phyloP scores from a whole-genome alignment of 2,113 vertebrate genomes.

The Poecile atricapillus region DNA sequence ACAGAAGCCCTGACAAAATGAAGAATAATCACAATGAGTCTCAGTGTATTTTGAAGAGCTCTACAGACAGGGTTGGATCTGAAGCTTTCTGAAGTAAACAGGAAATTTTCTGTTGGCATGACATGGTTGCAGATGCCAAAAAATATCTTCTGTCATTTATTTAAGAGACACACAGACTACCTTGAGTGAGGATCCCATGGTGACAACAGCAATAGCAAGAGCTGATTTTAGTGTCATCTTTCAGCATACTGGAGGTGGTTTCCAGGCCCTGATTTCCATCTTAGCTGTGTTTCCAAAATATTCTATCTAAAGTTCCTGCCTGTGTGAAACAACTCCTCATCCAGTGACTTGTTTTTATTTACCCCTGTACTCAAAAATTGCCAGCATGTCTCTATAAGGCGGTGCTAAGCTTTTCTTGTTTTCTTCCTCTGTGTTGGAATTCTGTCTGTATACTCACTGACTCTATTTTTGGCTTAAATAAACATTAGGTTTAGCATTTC shows the following conservation, averaged over 20 bases:
- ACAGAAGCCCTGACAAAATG: neutral
- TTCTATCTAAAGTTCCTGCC: neutral
- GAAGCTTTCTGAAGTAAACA: neutral
- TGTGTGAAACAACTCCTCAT: neutral
- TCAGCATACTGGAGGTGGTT: neutral
- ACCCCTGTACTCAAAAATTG: neutral
- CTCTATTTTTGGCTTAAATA: neutral
- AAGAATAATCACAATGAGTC: neutral
- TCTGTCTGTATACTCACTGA: neutral
- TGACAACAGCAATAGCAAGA: neutral
- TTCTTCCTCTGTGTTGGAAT: neutral
- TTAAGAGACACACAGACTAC: neutral
- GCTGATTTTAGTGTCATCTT: neutral
- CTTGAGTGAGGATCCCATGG: neutral
- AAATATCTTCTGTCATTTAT: neutral
- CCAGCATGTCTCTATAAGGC: neutral
- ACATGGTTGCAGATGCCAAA: neutral
- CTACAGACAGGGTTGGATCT: neutral
- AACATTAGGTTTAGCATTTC: neutral
- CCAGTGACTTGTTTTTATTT: neutral
- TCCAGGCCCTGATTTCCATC: neutral
- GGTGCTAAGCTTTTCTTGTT: neutral
- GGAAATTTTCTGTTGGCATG: neutral
- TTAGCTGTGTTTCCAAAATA: neutral
- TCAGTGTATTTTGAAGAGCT: neutral